Percentiles rank a stretch among this genome's conserved stretches.
Conservation (phyloP, 2,888 invertebrate species). For the Elegia similella region DNA sequence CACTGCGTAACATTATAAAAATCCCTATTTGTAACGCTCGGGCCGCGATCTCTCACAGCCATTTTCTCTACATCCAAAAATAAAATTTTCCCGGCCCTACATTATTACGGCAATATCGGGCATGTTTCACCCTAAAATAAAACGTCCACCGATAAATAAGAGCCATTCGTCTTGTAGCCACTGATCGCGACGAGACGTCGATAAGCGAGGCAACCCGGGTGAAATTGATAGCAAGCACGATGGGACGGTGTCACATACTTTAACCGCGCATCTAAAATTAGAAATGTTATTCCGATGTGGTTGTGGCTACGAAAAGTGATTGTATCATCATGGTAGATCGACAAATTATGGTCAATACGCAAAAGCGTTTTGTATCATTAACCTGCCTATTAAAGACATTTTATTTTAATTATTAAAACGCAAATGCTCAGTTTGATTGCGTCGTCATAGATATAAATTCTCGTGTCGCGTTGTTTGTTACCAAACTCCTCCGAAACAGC, state of each 20-base stretch:
- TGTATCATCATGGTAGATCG: too few species aligned
- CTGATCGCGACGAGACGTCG: slow-evolving; percentile 7
- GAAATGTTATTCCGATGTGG: too few species aligned
- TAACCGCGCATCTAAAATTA: background rate
- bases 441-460: too few species aligned
- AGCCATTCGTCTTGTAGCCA: slow-evolving; percentile 8
- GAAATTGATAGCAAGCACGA: background rate
- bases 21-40: background rate
- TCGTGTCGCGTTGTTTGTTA: too few species aligned
- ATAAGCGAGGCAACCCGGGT: slow-evolving; percentile 3
- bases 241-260: background rate
- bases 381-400: too few species aligned
- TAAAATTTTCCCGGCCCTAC: background rate
- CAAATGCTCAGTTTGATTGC: too few species aligned
- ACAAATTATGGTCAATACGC: too few species aligned
- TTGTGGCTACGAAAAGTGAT: too few species aligned
- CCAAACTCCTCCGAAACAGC: too few species aligned
- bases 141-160: slow-evolving; percentile 7
- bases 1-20: background rate
- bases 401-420: too few species aligned
- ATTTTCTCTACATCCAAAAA: slow-evolving; percentile 2
- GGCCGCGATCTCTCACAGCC: background rate
- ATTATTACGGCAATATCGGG: slow-evolving; percentile 2
- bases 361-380: too few species aligned
- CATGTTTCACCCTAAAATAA: slow-evolving; percentile 5